Conservation (phyloP, 2,888 invertebrate species). For the Sisyra terminalis region DNA sequence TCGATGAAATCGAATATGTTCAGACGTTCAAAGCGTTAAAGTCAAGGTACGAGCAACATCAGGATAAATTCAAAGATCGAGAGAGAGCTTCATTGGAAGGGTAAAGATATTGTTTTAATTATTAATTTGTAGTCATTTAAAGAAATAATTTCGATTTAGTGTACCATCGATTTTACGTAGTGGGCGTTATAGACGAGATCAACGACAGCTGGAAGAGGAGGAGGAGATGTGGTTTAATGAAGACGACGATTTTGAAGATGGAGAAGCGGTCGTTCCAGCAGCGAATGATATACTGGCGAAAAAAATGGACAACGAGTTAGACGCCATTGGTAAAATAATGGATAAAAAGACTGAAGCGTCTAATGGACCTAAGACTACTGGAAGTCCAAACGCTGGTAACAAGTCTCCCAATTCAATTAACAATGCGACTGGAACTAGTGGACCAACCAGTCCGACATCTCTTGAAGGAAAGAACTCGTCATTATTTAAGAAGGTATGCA, state of each 20-base stretch:
- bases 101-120: constrained; percentile 25
- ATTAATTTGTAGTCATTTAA: constrained; percentile 1
- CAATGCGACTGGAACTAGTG: constrained; percentile 14
- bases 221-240: constrained; percentile 99
- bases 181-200: constrained; percentile 76
- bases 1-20: constrained; percentile 93
- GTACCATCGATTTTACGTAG: constrained; percentile 68
- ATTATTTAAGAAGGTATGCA: constrained; percentile 31
- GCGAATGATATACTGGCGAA: constrained; percentile 36
- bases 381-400: neutral
- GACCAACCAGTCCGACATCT: constrained; percentile 18
- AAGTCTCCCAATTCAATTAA: constrained; percentile 21
- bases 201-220: constrained; percentile 87
- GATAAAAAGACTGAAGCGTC: constrained; percentile 12
- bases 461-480: constrained; percentile 26
- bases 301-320: constrained; percentile 40
- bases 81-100: constrained; percentile 57
- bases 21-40: constrained; percentile 93
- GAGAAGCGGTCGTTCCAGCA: constrained; percentile 37
- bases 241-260: constrained; percentile 84
- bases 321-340: constrained; percentile 33
- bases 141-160: constrained; percentile 23
- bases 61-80: constrained; percentile 76
- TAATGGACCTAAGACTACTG: constrained; percentile 19
- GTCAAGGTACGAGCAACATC: constrained; percentile 78